Evolutionary conservation across 2,888 invertebrate species (phyloP), one percentile per base, ranked within the genome.

Genomic region (Mechanitis messenoides): DNA sequence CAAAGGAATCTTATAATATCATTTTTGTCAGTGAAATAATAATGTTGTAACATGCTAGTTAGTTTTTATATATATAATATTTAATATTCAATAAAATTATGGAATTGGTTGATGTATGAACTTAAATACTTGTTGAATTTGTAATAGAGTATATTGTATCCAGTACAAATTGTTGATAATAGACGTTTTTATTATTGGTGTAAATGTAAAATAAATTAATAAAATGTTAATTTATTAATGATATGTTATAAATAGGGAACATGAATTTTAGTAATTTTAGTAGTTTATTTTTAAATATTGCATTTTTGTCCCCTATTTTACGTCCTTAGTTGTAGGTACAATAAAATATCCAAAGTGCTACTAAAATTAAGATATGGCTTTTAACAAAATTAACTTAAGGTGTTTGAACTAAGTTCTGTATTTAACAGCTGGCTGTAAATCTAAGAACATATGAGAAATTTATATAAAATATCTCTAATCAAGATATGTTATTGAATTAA

Each of bases 121-220:
- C 53, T 63, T 65, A 53, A 59, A 64, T 62, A 59, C 60, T 53
- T 46, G 58, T 62, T 69, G 75, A 76, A 74, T 71, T 70, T 50
- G 42, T 50, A 31, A 72, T 75, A 72, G 35, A 35, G 35, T 76
- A 75, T 78, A 79, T 75, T 70, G 69, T 81, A 80, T 77, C 64
- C 78, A 78, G 79, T 80, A 78, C 77, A 81, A 80, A 70, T 66
- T 64, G 72, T 76, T 74, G 58, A 59, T 59, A 4, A 42, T 42
- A 42, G 42, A 42, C 42, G 9, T 42, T 42, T 42, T 42, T 42
- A 42, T 42, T 42, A 42, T 42, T 11, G 7, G 42, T 42, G 42
- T 42, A 42, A 42, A 42, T 42, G 42, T 42, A 9, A 35, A 35
- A 42, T 11, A 42, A 42, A 42, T 42, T 42, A 42, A 9, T 42